These are phyloP conservation scores for Cephus spinipes DNA, from an alignment of 2,888 invertebrate species.

Conservation along the genomic window DNA sequence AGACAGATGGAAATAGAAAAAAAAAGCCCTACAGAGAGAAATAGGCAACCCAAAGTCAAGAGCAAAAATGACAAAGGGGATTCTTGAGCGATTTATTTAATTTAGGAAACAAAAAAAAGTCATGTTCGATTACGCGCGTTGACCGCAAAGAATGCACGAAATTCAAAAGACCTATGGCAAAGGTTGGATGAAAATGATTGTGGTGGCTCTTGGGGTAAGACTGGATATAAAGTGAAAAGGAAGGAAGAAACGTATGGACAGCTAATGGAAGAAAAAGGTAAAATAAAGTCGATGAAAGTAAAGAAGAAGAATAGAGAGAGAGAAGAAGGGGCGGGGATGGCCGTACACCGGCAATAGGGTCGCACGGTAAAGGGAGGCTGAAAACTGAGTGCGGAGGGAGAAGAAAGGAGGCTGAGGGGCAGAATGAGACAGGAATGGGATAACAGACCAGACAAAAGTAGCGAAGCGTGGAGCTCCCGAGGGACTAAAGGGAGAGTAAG, in stretches of 20 bases:
- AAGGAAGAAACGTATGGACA: slow-evolving; percentile 17
- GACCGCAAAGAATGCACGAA: neutral
- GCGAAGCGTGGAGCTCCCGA: slow-evolving; percentile 39
- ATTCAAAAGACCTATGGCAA: neutral
- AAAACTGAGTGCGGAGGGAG: neutral
- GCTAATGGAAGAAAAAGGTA: slow-evolving; percentile 11
- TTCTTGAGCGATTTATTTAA: neutral
- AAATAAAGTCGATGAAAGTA: slow-evolving; percentile 14
- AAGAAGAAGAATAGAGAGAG: slow-evolving; percentile 10
- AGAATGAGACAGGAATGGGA: neutral
- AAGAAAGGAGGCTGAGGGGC: neutral
- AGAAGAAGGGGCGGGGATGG: neutral
- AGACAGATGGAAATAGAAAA: neutral
- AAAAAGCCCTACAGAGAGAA: neutral
- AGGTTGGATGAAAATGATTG: neutral
- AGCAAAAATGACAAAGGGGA: neutral
- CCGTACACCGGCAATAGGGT: neutral
- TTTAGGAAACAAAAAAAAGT: neutral
- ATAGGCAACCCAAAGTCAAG: neutral
- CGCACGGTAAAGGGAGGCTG: neutral
- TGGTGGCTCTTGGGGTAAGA: neutral
- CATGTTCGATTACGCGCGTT: neutral
- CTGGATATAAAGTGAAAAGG: neutral
- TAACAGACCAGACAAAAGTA: slow-evolving; percentile 35
- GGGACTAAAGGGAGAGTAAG: slow-evolving; percentile 10